Percentiles rank a stretch among this genome's conserved stretches.
These are phyloP conservation scores for Danio albolineatus DNA, from an alignment of 2,797 vertebrate genomes.

Conservation along the genomic window DNA sequence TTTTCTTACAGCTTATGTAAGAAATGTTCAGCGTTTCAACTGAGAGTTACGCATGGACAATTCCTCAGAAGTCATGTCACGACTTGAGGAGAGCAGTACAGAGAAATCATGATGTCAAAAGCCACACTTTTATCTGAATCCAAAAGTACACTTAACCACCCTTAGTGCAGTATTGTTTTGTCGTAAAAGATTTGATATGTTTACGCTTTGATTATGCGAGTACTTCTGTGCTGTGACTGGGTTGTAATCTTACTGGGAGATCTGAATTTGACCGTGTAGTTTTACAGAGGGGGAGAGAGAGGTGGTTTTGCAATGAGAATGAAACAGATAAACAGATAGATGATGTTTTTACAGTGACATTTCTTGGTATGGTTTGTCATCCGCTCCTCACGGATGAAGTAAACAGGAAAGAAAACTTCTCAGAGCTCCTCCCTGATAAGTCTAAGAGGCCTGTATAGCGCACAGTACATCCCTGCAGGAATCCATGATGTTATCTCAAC, in stretches of 20 bases:
- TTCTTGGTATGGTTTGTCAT: slow-evolving; percentile 47
- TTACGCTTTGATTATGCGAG: not conserved
- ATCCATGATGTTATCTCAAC: slow-evolving; percentile 46
- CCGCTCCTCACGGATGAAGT: slow-evolving; percentile 49
- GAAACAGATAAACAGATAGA: slow-evolving; percentile 28
- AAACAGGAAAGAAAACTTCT: slow-evolving; percentile 61
- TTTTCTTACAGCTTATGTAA: no score
- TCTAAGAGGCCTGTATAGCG: slow-evolving; percentile 8
- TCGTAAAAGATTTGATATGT: not conserved
- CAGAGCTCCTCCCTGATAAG: slow-evolving; percentile 55
- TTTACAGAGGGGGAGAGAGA: not conserved
- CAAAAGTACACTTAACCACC: not conserved
- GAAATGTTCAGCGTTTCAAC: not conserved
- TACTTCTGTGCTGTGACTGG: not conserved
- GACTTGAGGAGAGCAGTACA: slow-evolving; percentile 23
- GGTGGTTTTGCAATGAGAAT: not conserved
- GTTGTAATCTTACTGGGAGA: not conserved
- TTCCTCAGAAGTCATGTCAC: slow-evolving; percentile 31
- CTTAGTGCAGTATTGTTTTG: not conserved
- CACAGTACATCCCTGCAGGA: slow-evolving; percentile 25
- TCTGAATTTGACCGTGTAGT: no score
- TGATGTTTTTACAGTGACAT: slow-evolving; percentile 33
- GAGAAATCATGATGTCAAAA: not conserved
- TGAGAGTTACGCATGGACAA: not conserved
- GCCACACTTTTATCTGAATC: slow-evolving; percentile 2